Evolutionary conservation across 2,888 invertebrate species (phyloP), one percentile per base, ranked within the genome.

Genomic region (Galeruca laticollis): DNA sequence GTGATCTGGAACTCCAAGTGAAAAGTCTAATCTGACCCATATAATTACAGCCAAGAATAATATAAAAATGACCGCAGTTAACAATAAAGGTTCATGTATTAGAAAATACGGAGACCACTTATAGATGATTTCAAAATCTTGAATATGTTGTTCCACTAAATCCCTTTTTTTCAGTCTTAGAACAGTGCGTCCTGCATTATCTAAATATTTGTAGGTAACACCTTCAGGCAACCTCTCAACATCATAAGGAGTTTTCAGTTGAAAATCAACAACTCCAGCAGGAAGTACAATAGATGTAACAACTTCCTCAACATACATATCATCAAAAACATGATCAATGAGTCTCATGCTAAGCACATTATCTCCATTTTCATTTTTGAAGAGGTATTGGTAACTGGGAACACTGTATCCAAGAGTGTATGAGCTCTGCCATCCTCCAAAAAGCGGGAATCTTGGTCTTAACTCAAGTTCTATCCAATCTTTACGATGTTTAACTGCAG

Each of bases 391-490:
- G 83, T 97, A 97, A 77, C 97, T 96, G 2, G 99, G 99, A 0
- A 99, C 94, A 87, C 97, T 98, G 87, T 86, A 86, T 2, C 99
- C 99, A 57, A 99, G 88, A 51, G 93, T 94, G 86, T 99, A 99
- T 78, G 96, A 95, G 9, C 98, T 98, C 85, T 95, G 96, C 99
- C 99, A 99, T 13, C 99, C 99, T 66, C 99, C 99, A 85, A 99
- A 99, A 4, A 99, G 88, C 2, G 99, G 99, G 85, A 98, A 99
- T 79, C 99, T 89, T 0, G 99, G 99, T 60, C 97, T 89, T n/a
- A 99, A 88, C 81, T 98, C 98, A 3, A 99, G 86, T 82, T 99
- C 98, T 8, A 99, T 97, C 47, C 96, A 93, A 82, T 99, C 97
- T 76, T 95, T 94, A 77, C 94, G 89, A 26, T 94, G 87, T 75